These are phyloP conservation scores for Halyomorpha halys DNA, from an alignment of 1,140 invertebrate species.

Conservation along the genomic window DNA sequence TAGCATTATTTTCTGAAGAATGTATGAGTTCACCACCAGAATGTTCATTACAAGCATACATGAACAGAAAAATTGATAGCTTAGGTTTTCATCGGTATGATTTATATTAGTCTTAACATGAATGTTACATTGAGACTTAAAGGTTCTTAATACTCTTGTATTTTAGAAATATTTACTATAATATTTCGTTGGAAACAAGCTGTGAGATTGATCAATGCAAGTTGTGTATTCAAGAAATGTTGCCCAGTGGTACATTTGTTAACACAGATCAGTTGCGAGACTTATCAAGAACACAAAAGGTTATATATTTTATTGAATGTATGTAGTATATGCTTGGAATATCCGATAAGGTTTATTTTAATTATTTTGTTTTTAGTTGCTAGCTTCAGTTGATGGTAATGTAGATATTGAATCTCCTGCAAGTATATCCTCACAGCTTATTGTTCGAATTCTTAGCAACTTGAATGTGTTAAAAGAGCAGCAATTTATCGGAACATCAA, in stretches of 20 bases:
- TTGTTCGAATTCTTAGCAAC: background rate
- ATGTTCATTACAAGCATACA: background rate
- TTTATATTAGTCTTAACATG: background rate
- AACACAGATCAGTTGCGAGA: slow-evolving; percentile 7
- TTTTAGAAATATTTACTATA: slow-evolving; percentile 10
- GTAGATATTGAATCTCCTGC: slow-evolving; percentile 4
- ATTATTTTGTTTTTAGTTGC: background rate
- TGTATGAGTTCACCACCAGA: background rate
- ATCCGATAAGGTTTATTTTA: background rate
- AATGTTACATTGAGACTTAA: background rate
- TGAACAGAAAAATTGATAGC: background rate
- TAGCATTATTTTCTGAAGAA: background rate
- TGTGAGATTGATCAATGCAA: background rate
- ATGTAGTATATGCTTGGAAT: too few species aligned
- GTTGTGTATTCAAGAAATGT: background rate
- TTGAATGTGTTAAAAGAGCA: background rate
- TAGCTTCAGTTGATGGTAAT: background rate
- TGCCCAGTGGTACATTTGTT: background rate
- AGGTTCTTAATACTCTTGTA: background rate
- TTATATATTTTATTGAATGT: background rate
- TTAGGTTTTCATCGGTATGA: slow-evolving; percentile 7
- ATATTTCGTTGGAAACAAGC: background rate
- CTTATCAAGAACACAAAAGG: background rate
- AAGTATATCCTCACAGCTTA: background rate
- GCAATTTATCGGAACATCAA: background rate